A percentile compares a stretch with the other conserved stretches of the same genome.
Evolutionary conservation across 2,888 invertebrate species (phyloP).

Genomic region (Philereme vetulata): DNA sequence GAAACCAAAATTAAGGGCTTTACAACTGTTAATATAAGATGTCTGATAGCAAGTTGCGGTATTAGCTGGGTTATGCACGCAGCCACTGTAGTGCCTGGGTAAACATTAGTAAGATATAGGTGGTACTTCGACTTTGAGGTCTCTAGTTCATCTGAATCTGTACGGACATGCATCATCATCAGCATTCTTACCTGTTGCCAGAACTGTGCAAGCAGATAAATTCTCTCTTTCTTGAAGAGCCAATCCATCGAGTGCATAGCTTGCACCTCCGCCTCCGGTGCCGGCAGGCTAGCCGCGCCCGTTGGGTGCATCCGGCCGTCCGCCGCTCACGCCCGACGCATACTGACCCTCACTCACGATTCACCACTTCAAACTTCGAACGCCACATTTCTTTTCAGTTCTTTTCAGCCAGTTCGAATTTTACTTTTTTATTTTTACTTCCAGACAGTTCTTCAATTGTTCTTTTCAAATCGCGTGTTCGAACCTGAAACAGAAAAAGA

Average conservation of each 20-base stretch:
- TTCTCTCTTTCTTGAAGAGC: conserved; percentile 97
- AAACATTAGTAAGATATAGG: too few relatives aligned
- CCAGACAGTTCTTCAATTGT: conserved; percentile 54
- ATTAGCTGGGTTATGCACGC: too few relatives aligned
- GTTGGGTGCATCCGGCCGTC: conserved; percentile 89
- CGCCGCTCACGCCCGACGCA: conserved; percentile 67
- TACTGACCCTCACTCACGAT: conserved; percentile 53
- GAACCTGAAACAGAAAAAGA: conserved; percentile 76
- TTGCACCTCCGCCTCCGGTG: conserved; percentile 95
- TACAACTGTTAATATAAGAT: too few relatives aligned
- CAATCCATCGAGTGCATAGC: conserved; percentile 98
- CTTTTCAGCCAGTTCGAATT: conserved; percentile 23
- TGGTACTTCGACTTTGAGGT: background rate
- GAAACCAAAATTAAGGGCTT: too few relatives aligned
- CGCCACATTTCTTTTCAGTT: conserved; percentile 46
- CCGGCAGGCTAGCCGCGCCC: conserved; percentile 88
- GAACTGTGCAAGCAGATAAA: conserved; percentile 96
- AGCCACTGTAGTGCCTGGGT: too few relatives aligned
- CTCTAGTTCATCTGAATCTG: conserved; percentile 9
- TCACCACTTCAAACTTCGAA: conserved; percentile 45
- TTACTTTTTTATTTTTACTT: conserved; percentile 32
- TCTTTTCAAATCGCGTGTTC: conserved; percentile 67
- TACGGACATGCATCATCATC: conserved; percentile 4
- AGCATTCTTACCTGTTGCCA: conserved; percentile 94
- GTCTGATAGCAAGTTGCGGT: too few relatives aligned